phyloP scores from a whole-genome alignment of 2,888 invertebrate genomes.

The Cephus runcator region DNA sequence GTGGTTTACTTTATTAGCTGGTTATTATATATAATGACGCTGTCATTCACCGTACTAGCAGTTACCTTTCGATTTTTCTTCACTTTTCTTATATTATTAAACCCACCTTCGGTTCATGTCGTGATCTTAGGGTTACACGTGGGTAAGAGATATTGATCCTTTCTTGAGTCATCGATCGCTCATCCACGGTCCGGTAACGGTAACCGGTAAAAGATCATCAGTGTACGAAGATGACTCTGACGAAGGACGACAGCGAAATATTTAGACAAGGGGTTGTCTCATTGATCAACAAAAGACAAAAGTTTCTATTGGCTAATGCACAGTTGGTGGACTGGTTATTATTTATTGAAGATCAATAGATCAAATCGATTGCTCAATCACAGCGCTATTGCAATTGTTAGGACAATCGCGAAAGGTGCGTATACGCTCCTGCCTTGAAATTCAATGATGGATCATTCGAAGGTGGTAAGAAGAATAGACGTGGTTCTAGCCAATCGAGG shows the following conservation, averaged over 20 bases:
- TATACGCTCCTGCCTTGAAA: neutral
- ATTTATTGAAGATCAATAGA: neutral
- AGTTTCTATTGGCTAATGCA: neutral
- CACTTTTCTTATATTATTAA: neutral
- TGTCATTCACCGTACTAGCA: neutral
- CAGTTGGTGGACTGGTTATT: neutral
- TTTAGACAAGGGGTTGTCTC: neutral
- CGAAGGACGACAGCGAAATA: neutral
- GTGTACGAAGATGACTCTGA: neutral
- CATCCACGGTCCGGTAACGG: neutral
- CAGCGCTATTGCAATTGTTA: neutral
- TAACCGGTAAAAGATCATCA: neutral
- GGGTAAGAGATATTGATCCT: neutral
- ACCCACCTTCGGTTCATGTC: neutral
- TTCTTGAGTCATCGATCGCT: neutral
- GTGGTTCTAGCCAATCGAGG: neutral
- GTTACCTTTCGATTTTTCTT: neutral
- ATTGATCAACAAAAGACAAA: neutral
- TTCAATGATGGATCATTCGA: neutral
- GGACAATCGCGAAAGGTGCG: neutral
- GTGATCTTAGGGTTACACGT: neutral
- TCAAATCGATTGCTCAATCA: neutral
- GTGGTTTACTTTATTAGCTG: neutral
- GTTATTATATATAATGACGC: neutral
- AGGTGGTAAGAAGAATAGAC: neutral